Base-by-base conservation (phyloP, 2,888 invertebrate species). In the Trichopoda pennipes region DNA sequence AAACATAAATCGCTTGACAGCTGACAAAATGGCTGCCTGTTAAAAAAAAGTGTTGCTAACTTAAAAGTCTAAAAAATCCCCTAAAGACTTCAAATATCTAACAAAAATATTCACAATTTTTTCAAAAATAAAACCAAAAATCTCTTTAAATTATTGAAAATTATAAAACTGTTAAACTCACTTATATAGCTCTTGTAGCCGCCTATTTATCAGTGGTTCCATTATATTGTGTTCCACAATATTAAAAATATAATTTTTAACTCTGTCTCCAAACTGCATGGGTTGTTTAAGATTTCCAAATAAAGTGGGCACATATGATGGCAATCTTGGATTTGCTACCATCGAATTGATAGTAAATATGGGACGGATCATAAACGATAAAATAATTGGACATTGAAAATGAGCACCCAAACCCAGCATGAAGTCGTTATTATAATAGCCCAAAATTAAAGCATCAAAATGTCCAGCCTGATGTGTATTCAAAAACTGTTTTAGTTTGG, bases 401-500 rank as follows among this genome's bases (percentile, higher is more conserved):
- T 91, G 90, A 0, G 85, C 87, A 0, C 87, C 90, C 32, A 91
- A 38, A 10, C 91, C 91, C 21, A 91, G 16, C 17, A 88, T 85
- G 14, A 86, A 88, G 6, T 90, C 89, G 55, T 89, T 90, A 38
- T 87, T 74, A 17, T 88, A 85, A 51, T 87, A 86, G 7, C 90
- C 91, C 12, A 88, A 42, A 3, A 90, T 74, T 3, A 90, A 68
- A 32, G 90, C 80, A 85, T 90, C 90, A n/a, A 88, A 90, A 53
- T 74, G 76, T 8, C 80, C 81, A 17, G 47, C 47, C 17, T 8
- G n/a, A 66, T 86, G 86, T 8, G 84, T 80, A 0, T 60, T 49
- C 74, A 88, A 81, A 17, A 88, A 81, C 53, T 85, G 64, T 32
- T 80, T 80, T 73, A 87, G 77, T 12, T 70, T 66, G 75, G 44